Conservation (phyloP, 2,113 vertebrate species). For the Amia ocellicauda region DNA sequence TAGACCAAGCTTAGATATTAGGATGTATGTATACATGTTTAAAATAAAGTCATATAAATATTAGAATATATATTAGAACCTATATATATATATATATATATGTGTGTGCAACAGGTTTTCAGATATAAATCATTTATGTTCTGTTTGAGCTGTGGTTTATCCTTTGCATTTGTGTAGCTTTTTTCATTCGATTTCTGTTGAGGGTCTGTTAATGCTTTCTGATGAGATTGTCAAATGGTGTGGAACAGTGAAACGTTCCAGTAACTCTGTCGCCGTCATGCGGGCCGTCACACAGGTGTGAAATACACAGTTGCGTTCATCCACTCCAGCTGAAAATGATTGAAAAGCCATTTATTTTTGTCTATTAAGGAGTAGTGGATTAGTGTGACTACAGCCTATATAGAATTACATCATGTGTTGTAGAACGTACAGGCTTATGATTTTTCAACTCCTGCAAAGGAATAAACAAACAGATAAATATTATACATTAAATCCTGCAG, state of each 20-base stretch:
- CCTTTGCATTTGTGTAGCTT: too few relatives aligned
- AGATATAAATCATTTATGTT: too few relatives aligned
- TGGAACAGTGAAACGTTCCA: slow-evolving; percentile 4
- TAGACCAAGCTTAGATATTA: not conserved
- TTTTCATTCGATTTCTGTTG: too few relatives aligned
- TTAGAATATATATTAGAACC: too few relatives aligned
- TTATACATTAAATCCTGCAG: too few relatives aligned
- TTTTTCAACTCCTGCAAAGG: not conserved
- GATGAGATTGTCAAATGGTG: not conserved
- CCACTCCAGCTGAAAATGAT: slow-evolving; percentile 18
- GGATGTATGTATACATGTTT: too few relatives aligned
- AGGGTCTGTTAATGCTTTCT: not conserved
- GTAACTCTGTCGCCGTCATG: slow-evolving; percentile 7
- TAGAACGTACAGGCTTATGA: not conserved
- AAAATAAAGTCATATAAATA: too few relatives aligned
- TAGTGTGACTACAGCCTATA: slow-evolving; percentile 16
- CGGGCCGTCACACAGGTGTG: slow-evolving; percentile 21
- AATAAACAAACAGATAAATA: not conserved
- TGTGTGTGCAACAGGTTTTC: too few relatives aligned
- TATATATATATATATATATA: too few relatives aligned
- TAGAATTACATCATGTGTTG: not conserved
- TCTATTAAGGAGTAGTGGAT: slow-evolving; percentile 29
- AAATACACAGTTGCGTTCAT: slow-evolving; percentile 30
- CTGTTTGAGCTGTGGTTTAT: too few relatives aligned
- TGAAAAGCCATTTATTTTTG: slow-evolving; percentile 30